Percentiles rank a stretch among this genome's conserved stretches.
Conservation (phyloP, 2,888 invertebrate genomes). For the Euphydryas editha region DNA sequence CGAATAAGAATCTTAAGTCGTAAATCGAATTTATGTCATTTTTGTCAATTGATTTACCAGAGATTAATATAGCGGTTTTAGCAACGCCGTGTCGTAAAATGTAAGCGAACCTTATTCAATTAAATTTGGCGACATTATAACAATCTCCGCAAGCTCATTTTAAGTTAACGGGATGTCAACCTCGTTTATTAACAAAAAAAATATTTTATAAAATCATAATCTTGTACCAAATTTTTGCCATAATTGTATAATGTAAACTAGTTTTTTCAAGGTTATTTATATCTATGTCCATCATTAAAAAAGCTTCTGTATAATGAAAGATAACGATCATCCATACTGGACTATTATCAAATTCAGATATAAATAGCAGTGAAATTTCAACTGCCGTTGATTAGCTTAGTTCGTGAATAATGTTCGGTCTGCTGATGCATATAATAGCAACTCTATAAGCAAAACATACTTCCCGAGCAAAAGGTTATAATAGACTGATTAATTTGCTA, state of each 20-base stretch:
- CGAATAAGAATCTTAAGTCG: slow-evolving; percentile 54
- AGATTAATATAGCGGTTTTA: slow-evolving; percentile 76
- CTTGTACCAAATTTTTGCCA: background rate
- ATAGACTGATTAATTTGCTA: slow-evolving; percentile 29
- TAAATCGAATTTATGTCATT: slow-evolving; percentile 60
- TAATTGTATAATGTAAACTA: background rate
- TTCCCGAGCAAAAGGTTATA: slow-evolving; percentile 41
- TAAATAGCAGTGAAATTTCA: slow-evolving; percentile 40
- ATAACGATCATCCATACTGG: slow-evolving; percentile 20
- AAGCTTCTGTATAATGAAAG: background rate
- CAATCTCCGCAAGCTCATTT: slow-evolving; percentile 76
- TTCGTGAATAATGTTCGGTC: slow-evolving; percentile 43
- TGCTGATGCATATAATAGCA: slow-evolving; percentile 48
- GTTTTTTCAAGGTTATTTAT: background rate
- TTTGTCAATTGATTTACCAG: slow-evolving; percentile 80
- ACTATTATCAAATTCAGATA: slow-evolving; percentile 30
- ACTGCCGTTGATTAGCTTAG: slow-evolving; percentile 43
- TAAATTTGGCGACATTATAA: slow-evolving; percentile 80
- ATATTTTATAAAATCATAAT: slow-evolving; percentile 45
- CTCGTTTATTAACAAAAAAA: slow-evolving; percentile 62
- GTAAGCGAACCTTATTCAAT: slow-evolving; percentile 82
- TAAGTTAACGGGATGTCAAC: slow-evolving; percentile 61
- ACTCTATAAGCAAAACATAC: slow-evolving; percentile 42
- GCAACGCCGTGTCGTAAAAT: slow-evolving; percentile 74
- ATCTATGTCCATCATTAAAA: no score